Conservation (phyloP, 1,140 invertebrate species). For the Dufourea novaeangliae region DNA sequence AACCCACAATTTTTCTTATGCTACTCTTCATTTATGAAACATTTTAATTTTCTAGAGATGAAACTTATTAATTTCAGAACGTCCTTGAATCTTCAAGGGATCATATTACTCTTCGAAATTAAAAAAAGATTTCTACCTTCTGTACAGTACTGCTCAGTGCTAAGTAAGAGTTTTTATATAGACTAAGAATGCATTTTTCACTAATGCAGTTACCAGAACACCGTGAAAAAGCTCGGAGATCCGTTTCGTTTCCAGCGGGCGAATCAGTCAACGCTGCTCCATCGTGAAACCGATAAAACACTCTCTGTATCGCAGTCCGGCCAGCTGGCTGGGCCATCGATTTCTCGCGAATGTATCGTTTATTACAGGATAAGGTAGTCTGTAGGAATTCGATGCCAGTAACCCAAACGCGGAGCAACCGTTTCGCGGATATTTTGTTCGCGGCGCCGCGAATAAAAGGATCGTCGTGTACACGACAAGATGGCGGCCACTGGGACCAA, state of each 20-base stretch:
- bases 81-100: too few species aligned
- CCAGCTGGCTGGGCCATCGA: constrained; percentile 23
- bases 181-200: background rate
- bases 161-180: background rate
- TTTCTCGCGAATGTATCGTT: constrained; percentile 21
- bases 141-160: too few species aligned
- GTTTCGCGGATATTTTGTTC: constrained; percentile 13
- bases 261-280: constrained; percentile 9
- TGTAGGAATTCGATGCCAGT: constrained; percentile 14
- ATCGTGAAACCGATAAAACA: constrained; percentile 8
- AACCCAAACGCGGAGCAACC: constrained; percentile 13
- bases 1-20: too few species aligned
- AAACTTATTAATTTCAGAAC: too few species aligned
- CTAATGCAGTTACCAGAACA: background rate
- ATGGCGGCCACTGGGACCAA: too few species aligned
- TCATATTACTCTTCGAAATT: too few species aligned
- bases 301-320: background rate
- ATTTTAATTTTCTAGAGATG: too few species aligned
- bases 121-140: too few species aligned
- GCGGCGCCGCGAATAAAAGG: background rate
- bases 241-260: background rate
- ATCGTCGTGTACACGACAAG: too few species aligned
- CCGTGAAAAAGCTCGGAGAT: background rate
- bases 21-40: too few species aligned
- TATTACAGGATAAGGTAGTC: constrained; percentile 31